Base-by-base conservation (phyloP, 2,113 vertebrate genomes). In the Proterorhinus semilunaris region DNA sequence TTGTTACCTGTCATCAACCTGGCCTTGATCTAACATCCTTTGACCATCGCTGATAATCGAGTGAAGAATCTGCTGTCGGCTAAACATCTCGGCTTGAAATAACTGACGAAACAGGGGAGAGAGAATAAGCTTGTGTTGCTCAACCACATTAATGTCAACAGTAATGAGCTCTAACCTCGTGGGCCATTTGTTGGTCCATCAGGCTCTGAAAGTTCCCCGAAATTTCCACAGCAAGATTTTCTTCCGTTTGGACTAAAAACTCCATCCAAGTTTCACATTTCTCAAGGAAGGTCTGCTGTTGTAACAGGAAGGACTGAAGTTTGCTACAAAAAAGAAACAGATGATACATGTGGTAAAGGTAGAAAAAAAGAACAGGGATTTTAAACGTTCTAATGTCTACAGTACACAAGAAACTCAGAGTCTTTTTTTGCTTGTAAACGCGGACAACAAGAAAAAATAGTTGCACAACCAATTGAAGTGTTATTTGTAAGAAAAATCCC, bases 241-340 rank as follows among this genome's bases (percentile, higher is more conserved):
- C 94, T 66, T 99, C 98, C 0, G 98, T 98, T 76, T 99, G 95
- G 65, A 96, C 90, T 82, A 99, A 85, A 81, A 99, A 97, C 86
- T 99, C 96, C 98, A 99, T 98, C 98, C 97, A 99, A 0, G 95
- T 96, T 74, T 98, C 97, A 88, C 98, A 99, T 79, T 99, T 99
- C 88, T 99, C 96, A 86, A 98, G 88, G 90, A 99, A 99, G 17
- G 96, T 98, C 85, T 99, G 98, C 72, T 98, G 95, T 86, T 96
- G 96, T 58, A 99, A 94, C 85, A 98, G 83, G 89, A 95, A 95
- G 13, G 97, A 97, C 86, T 99, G 98, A 16, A 99, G 89, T 76
- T 99, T 97, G 89, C 98, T 99, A 91, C 69, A 72, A 73, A 55
- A 75, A 13, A 21, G 1, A 72, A 78, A 71, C 27, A 9, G 69